These are phyloP conservation scores for Caenorhabditis becei DNA, from an alignment of 2,888 invertebrate genomes.

Conservation along the genomic window DNA sequence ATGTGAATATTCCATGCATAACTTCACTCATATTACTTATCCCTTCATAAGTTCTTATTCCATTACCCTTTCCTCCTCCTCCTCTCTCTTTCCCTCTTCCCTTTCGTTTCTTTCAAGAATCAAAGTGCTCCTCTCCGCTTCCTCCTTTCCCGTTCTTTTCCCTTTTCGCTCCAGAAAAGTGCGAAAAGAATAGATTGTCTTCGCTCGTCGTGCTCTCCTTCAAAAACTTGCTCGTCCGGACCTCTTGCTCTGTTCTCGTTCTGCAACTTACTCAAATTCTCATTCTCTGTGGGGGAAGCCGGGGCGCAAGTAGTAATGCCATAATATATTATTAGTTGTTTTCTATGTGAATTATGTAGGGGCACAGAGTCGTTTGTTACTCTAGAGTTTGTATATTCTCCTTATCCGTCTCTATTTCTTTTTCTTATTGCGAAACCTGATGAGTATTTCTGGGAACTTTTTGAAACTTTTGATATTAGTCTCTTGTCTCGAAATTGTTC, in stretches of 20 bases:
- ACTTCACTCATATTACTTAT: neutral
- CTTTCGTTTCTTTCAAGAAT: conserved; percentile 12
- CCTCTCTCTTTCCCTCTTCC: conserved; percentile 1
- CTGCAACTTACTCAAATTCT: neutral
- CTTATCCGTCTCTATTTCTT: neutral
- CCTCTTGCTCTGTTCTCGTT: neutral
- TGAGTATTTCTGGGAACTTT: neutral
- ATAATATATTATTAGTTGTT: conserved; percentile 17
- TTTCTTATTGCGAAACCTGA: neutral
- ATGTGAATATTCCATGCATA: too few relatives aligned
- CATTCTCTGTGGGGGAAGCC: neutral
- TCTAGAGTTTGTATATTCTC: neutral
- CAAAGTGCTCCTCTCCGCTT: conserved; percentile 11
- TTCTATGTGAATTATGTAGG: conserved; percentile 15
- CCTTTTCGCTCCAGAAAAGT: conserved; percentile 24
- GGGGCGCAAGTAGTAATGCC: conserved; percentile 1
- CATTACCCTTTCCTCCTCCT: neutral
- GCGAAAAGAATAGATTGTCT: conserved; percentile 15
- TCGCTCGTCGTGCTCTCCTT: neutral
- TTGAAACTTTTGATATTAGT: too few relatives aligned
- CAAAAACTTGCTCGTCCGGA: neutral
- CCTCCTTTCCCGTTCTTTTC: conserved; percentile 24
- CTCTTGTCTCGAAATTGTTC: too few relatives aligned
- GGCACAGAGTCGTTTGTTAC: neutral
- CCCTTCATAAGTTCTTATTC: neutral